Evolutionary conservation across 2,113 vertebrate species (phyloP).

Genomic region (Barnardius zonarius): DNA sequence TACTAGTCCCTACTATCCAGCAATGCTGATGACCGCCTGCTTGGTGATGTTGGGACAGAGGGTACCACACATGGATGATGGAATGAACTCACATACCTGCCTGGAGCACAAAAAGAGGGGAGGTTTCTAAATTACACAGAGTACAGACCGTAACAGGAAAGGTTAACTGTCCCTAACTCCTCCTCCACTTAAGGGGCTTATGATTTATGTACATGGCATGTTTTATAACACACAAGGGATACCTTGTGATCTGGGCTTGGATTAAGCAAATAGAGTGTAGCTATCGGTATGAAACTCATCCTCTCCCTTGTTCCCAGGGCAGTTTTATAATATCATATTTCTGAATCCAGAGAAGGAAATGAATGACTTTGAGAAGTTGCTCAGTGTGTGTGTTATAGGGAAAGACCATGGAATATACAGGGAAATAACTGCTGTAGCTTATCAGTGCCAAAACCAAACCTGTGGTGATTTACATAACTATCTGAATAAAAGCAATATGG

Average conservation of each 20-base stretch:
- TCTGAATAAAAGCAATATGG: not conserved
- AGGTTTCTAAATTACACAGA: not conserved
- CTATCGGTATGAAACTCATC: not conserved
- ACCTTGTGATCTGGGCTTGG: not conserved
- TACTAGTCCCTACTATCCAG: not conserved
- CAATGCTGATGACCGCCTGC: not conserved
- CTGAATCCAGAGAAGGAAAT: not conserved
- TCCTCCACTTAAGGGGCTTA: not conserved
- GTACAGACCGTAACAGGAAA: not conserved
- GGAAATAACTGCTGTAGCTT: not conserved
- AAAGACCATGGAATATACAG: not conserved
- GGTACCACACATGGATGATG: not conserved
- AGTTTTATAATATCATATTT: slow-evolving; percentile 8
- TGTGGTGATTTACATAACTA: not conserved
- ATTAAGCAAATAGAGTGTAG: not conserved
- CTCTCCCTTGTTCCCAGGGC: not conserved
- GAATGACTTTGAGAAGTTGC: not conserved
- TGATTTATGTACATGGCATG: not conserved
- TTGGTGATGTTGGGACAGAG: not conserved
- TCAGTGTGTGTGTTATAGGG: not conserved
- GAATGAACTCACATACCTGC: not conserved
- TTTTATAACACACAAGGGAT: not conserved
- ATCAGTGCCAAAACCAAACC: not conserved
- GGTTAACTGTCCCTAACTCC: not conserved
- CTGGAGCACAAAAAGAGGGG: not conserved